Evolutionary conservation across 2,888 invertebrate genomes (phyloP), one percentile per base, ranked within the genome.

Genomic region (Drosophila merina): DNA sequence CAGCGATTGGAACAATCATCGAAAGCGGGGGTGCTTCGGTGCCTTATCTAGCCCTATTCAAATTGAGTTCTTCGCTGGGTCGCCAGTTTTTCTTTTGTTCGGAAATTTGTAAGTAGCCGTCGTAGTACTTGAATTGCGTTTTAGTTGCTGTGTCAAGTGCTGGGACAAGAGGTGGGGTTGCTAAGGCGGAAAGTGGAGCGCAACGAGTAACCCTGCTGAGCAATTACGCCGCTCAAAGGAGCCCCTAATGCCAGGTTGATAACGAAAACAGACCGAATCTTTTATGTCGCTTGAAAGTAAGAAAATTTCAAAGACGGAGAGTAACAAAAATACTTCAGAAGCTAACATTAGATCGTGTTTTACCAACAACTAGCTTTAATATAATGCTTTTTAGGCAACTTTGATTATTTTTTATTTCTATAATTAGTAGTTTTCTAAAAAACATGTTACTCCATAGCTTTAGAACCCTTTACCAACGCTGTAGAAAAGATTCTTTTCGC

Each of bases 1-100:
- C 88, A 86, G 64, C 76, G 84, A 86, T 86, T 86, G 85, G 85
- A 86, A 88, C 88, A 84, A 84, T 86, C 87, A 88, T 51, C 56
- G 42, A 47, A 31, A 20, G 62, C 31, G 31, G 12, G 62, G 48
- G 14, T 12, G 20, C 42, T 58, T 14, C 33, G 9, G 59, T 20
- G 20, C 12, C 76, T 75, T 77, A 83, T 76, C 74, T 63, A 60
- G 55, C 59, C 72, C 60, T 76, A 79, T 77, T 79, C 74, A 84
- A 82, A 83, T 78, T 69, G 76, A 58, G 73, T 72, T 69, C 54
- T 71, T 52, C 30, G 40, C 54, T 20, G 7, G 44, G 55, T 74
- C 30, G 40, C 42, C 8, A 8, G 44, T 42, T 74, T 77, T 54
- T 59, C 26, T 56, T 63, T 45, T 64, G 12, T 58, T 20, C 25